Percentiles rank a stretch among this genome's conserved stretches.
Conservation (phyloP, 2,888 invertebrate genomes). For the Trisateles emortualis region DNA sequence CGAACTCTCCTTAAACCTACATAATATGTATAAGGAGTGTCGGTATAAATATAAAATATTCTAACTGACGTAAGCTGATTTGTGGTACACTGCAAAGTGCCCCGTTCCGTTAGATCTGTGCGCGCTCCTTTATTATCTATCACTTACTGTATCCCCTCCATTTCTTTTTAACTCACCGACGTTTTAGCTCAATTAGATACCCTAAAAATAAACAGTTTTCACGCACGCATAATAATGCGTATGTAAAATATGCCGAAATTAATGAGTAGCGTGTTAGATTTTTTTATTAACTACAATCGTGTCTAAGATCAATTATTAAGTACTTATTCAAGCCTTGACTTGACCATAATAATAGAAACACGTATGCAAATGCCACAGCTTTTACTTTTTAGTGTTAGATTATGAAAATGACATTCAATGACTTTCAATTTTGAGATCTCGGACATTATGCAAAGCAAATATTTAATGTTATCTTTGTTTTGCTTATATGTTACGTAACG, state of each 20-base stretch:
- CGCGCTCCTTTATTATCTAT: too few relatives aligned
- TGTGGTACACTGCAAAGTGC: too few relatives aligned
- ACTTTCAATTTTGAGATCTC: slow-evolving; percentile 7
- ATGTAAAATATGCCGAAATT: slow-evolving; percentile 2
- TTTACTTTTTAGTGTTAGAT: slow-evolving; percentile 14
- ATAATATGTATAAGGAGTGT: too few relatives aligned
- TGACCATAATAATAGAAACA: neutral
- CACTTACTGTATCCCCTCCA: too few relatives aligned
- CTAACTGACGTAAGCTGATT: too few relatives aligned
- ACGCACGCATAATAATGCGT: neutral
- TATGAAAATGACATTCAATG: slow-evolving; percentile 7
- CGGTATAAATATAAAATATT: too few relatives aligned
- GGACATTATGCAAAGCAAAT: slow-evolving; percentile 12
- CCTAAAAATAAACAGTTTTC: too few relatives aligned
- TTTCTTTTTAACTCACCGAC: too few relatives aligned
- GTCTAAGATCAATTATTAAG: slow-evolving; percentile 9
- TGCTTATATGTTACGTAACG: slow-evolving; percentile 2
- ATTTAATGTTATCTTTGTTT: neutral
- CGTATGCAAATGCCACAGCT: slow-evolving; percentile 13
- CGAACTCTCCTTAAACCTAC: too few relatives aligned
- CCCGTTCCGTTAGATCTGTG: too few relatives aligned
- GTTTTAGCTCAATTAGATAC: too few relatives aligned
- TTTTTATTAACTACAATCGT: neutral
- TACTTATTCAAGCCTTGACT: neutral
- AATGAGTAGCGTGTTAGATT: slow-evolving; percentile 1